These are phyloP conservation scores for Noctua pronuba DNA, from an alignment of 2,888 invertebrate genomes.

Conservation along the genomic window DNA sequence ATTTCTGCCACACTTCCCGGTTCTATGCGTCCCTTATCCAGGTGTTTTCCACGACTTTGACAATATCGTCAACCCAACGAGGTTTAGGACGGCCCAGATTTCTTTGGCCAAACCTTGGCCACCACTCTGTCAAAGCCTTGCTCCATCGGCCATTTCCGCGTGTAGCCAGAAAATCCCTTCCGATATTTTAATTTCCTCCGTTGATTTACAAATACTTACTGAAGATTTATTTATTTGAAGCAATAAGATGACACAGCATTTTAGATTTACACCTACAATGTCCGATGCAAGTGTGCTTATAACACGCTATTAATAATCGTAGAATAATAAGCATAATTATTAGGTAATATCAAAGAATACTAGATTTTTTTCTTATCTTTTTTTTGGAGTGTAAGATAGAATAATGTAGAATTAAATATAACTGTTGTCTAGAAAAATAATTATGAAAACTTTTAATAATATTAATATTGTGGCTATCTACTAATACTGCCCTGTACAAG, in stretches of 20 bases:
- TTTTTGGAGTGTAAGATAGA: slow-evolving; percentile 21
- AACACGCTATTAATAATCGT: background rate
- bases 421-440: slow-evolving; percentile 36
- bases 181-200: background rate
- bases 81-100: too few species aligned
- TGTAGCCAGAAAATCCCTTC: background rate
- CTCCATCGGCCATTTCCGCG: too few species aligned
- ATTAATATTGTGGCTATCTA: slow-evolving; percentile 49
- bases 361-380: background rate
- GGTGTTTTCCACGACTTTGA: too few species aligned
- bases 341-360: slow-evolving; percentile 49
- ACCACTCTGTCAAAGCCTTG: too few species aligned
- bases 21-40: too few species aligned
- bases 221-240: background rate
- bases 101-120: too few species aligned
- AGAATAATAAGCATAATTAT: slow-evolving; percentile 34
- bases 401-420: slow-evolving; percentile 10
- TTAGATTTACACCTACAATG: background rate
- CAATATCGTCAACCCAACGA: too few species aligned
- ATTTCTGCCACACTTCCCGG: too few species aligned
- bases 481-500: slow-evolving; percentile 23
- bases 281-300: slow-evolving; percentile 15
- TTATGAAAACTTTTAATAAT: slow-evolving; percentile 24
- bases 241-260: background rate
- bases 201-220: background rate